A percentile compares a stretch with the other conserved stretches of the same genome.
These are phyloP conservation scores for Channa maculata DNA, from an alignment of 2,113 vertebrate species.

Conservation along the genomic window DNA sequence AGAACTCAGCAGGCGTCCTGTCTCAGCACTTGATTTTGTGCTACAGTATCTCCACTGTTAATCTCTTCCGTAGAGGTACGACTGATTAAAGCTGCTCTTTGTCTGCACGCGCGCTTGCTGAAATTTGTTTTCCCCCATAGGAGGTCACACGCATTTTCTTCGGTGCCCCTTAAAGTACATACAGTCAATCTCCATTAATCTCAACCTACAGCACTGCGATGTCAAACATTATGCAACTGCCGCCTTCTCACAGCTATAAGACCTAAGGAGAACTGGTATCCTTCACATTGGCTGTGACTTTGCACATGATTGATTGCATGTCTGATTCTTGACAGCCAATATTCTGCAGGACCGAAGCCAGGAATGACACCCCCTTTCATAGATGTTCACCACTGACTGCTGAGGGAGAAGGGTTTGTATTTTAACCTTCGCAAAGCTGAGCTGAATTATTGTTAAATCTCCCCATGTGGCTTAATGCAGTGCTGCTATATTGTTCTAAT, in stretches of 20 bases:
- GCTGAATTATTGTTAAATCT: conserved; percentile 53
- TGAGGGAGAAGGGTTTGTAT: conserved; percentile 4
- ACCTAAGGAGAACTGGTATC: conserved; percentile 61
- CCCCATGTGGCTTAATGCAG: conserved; percentile 44
- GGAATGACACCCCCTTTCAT: conserved; percentile 1
- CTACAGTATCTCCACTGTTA: conserved; percentile 20
- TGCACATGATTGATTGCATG: conserved; percentile 78
- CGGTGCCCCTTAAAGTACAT: conserved; percentile 59
- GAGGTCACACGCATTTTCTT: conserved; percentile 52
- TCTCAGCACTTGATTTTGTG: conserved; percentile 41
- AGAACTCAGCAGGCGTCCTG: conserved; percentile 21
- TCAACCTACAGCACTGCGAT: conserved; percentile 43
- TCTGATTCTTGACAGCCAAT: conserved; percentile 74
- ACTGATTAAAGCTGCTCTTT: conserved; percentile 32
- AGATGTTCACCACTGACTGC: conserved; percentile 41
- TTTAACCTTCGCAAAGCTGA: conserved; percentile 69
- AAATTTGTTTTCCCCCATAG: conserved; percentile 36
- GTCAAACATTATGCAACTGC: conserved; percentile 57
- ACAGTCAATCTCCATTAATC: conserved; percentile 74
- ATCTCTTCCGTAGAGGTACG: conserved; percentile 16
- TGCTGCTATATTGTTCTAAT: conserved; percentile 42
- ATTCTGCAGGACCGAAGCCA: conserved; percentile 52
- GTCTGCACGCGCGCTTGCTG: conserved; percentile 11
- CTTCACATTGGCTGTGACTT: conserved; percentile 77
- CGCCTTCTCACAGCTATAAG: conserved; percentile 59